Evolutionary conservation across 1,140 invertebrate species (phyloP), one percentile per base, ranked within the genome.

Genomic region (Drosophila ogumai): DNA sequence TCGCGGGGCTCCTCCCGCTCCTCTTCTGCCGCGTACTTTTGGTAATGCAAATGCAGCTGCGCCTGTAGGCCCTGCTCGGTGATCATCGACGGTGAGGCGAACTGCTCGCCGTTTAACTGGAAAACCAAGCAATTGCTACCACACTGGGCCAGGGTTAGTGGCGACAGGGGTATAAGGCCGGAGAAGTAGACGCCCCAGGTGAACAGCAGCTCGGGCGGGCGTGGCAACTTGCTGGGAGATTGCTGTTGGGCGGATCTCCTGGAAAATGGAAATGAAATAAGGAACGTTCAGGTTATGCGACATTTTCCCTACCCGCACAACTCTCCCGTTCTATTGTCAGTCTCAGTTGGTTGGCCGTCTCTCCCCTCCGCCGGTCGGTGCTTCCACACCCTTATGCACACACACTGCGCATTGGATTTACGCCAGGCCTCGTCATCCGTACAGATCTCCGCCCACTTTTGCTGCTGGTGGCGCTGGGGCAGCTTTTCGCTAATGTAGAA

Each of bases 401-500:
- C 84, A 54, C 84, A 90, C 52, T 82, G 79, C 22, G 82, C 69
- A 71, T 92, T 92, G 17, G 92, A 91, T 66, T 92, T 93, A 17
- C 87, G 63, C 80, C 87, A 79, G 40, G 55, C 64, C 32, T 76
- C 80, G 52, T 80, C 77, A 50, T 82, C 81, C 44, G 87, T 73
- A 71, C 80, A 80, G 13, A 93, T 93, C 57, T 93, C 92, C 67
- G 94, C 94, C 97, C 96, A 98, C 92, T 92, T 91, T 82, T 81
- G 79, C 56, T 85, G 95, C 95, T 57, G 96, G 93, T 96, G 96
- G 15, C 80, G 81, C 56, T 73, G 75, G 17, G 91, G 73, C 43
- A 97, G 93, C 79, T 94, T 94, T 91, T 98, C 97, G 92, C 97
- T 98, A 4, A 96, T 97, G 88, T 97, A 98, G 79, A 98, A 96